Evolutionary conservation across 2,888 invertebrate genomes (phyloP).

Genomic region (Anticlea derivata): DNA sequence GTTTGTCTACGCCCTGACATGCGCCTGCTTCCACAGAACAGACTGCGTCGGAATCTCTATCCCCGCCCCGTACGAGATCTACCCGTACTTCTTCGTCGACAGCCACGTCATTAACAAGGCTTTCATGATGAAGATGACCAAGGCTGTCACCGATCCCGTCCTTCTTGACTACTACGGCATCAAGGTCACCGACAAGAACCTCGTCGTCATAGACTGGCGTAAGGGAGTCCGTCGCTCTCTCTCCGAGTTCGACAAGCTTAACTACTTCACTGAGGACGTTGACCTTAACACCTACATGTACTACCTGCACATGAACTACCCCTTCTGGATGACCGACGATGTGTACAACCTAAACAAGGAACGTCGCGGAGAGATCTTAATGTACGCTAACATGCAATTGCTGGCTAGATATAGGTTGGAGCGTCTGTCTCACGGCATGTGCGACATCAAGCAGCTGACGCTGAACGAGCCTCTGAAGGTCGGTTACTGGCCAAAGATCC

Average conservation of each 20-base stretch:
- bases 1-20: conserved; percentile 88
- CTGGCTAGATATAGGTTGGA: conserved; percentile 84
- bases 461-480: conserved; percentile 68
- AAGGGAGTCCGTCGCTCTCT: conserved; percentile 84
- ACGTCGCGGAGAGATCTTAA: conserved; percentile 83
- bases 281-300: conserved; percentile 89
- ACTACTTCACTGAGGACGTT: conserved; percentile 91
- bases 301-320: conserved; percentile 87
- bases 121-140: conserved; percentile 85
- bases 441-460: conserved; percentile 73
- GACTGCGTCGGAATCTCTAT: conserved; percentile 87
- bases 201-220: conserved; percentile 87
- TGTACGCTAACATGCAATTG: conserved; percentile 86
- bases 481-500: conserved; percentile 85
- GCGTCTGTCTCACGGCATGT: conserved; percentile 75
- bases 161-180: conserved; percentile 80
- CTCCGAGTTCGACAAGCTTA: conserved; percentile 84
- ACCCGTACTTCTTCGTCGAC: conserved; percentile 90
- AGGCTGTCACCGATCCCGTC: conserved; percentile 80
- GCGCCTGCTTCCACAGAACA: conserved; percentile 86
- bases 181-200: conserved; percentile 77
- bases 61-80: conserved; percentile 90
- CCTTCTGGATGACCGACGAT: conserved; percentile 87
- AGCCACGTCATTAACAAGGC: conserved; percentile 88
- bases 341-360: conserved; percentile 74